Evolutionary conservation across 1,140 invertebrate genomes (phyloP).

Genomic region (Saccostrea echinata): DNA sequence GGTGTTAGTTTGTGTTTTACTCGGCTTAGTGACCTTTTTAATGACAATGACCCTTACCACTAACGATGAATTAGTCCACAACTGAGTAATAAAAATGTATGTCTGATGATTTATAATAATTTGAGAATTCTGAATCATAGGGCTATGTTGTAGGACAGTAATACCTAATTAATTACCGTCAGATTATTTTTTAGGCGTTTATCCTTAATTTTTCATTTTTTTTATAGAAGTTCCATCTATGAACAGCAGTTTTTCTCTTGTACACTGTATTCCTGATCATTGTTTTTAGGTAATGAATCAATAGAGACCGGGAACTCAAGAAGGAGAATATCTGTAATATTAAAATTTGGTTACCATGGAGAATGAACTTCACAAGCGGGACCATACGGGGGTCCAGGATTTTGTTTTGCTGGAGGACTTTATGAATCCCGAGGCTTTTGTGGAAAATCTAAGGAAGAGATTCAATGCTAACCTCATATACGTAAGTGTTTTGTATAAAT

Average conservation of each 20-base stretch:
- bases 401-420: constrained; percentile 94
- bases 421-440: constrained; percentile 88
- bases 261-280: neutral
- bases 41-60: constrained; percentile 26
- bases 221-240: neutral
- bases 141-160: neutral
- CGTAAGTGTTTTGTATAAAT: constrained; percentile 84
- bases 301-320: neutral
- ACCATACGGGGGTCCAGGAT: constrained; percentile 92
- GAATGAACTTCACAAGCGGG: constrained; percentile 84
- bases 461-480: constrained; percentile 94
- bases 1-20: neutral
- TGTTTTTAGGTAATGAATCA: neutral
- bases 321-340: neutral
- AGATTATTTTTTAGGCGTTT: neutral
- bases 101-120: constrained; percentile 20
- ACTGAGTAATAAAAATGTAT: constrained; percentile 24
- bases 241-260: neutral
- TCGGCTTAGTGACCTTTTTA: neutral
- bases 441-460: constrained; percentile 91
- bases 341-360: constrained; percentile 63
- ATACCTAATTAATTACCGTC: neutral
- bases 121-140: constrained; percentile 5
- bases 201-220: neutral
- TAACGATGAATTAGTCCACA: constrained; percentile 26